Evolutionary conservation across 2,888 invertebrate genomes (phyloP), one percentile per base, ranked within the genome.

Genomic region (Lamproptera curius): DNA sequence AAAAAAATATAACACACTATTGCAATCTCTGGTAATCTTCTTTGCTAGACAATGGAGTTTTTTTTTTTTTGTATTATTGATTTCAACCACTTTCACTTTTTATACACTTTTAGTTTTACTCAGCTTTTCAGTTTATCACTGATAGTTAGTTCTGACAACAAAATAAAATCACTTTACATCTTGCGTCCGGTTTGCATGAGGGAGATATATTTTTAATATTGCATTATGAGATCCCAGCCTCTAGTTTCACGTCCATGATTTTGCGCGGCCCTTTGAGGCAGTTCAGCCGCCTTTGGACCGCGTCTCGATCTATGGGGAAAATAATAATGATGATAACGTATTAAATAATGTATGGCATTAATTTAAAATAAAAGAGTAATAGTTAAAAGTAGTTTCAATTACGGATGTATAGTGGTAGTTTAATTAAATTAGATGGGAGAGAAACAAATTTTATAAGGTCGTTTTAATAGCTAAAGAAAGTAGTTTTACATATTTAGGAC

Each of bases 261-360:
- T 86, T 85, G 54, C 84, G 84, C 54, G 84, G 84, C 56, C 83
- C 83, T 55, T 85, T 86, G 55, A 87, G 82, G 70, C 84, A 84
- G 54, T 84, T 83, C 55, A 99, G 91, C 57, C 99, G 92, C 82
- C 96, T 96, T 79, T 99, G 98, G 44, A 99, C 99, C 43, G 98
- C 97, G 72, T 97, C 96, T 85, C 97, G 97, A 86, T 98, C 98
- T 97, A 89, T 35, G n/a, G 9, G 28, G 4, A 88, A 87, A 63
- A 51, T 20, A 40, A 36, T n/a, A n/a, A n/a, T n/a, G n/a, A n/a
- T n/a, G n/a, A n/a, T n/a, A n/a, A n/a, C n/a, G n/a, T n/a, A n/a
- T n/a, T n/a, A n/a, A n/a, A n/a, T n/a, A n/a, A n/a, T n/a, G n/a
- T n/a, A n/a, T n/a, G n/a, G n/a, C n/a, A n/a, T n/a, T n/a, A n/a